These are phyloP conservation scores for Chrysaora quinquecirrha DNA, from an alignment of 30 jellyfish, hydroid and myxozoan genomes.

Conservation along the genomic window DNA sequence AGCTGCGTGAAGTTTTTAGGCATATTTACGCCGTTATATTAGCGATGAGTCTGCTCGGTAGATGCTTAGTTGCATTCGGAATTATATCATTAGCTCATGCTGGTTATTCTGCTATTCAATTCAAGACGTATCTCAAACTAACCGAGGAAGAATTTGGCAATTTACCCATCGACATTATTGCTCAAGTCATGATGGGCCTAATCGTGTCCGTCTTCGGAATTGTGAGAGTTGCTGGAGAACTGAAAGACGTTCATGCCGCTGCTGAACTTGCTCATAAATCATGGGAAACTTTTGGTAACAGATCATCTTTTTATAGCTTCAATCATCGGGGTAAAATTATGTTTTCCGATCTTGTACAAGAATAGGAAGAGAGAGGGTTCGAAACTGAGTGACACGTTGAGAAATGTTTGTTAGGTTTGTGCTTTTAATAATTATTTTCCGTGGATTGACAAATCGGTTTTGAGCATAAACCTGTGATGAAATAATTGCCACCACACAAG, in stretches of 20 bases:
- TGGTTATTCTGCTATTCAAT: conserved; percentile 94
- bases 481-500: no score
- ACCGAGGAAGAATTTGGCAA: conserved; percentile 84
- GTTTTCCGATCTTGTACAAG: conserved; percentile 79
- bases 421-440: no score
- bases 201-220: conserved; percentile 76
- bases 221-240: conserved; percentile 88
- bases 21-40: no score
- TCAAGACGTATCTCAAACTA: conserved; percentile 79
- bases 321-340: conserved; percentile 90
- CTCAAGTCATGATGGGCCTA: conserved; percentile 81
- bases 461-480: no score
- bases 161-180: conserved; percentile 81
- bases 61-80: conserved; percentile 72
- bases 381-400: no score
- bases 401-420: no score
- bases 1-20: no score
- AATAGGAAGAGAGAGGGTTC: no score
- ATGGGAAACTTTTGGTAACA: conserved; percentile 95
- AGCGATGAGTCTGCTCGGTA: conserved; percentile 79
- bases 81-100: conserved; percentile 85
- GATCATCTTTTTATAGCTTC: conserved; percentile 86
- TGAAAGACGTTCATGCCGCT: conserved; percentile 90
- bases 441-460: no score
- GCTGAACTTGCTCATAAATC: conserved; percentile 94